Conservation (phyloP, 2,113 vertebrate genomes). For the Machaerirhynchus nigripectus region DNA sequence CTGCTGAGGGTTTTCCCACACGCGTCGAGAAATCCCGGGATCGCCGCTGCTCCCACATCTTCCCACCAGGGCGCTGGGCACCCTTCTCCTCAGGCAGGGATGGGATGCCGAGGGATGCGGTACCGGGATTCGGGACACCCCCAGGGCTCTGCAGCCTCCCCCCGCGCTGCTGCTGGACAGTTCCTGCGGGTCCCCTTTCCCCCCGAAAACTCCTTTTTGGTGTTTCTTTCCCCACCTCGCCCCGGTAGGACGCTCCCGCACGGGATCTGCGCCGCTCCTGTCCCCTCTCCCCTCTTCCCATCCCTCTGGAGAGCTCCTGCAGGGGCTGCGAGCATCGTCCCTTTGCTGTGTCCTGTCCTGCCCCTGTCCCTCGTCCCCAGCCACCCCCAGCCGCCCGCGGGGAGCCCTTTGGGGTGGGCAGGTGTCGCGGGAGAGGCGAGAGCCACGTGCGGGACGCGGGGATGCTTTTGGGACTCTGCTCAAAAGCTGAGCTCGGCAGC, state of each 20-base stretch:
- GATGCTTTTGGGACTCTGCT: fast-evolving
- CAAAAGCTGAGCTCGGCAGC: not conserved
- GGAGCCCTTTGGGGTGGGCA: not conserved
- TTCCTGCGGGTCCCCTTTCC: not conserved
- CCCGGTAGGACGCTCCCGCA: fast-evolving
- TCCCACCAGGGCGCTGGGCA: not conserved
- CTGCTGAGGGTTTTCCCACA: not conserved
- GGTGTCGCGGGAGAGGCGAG: fast-evolving
- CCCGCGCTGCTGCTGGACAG: not conserved
- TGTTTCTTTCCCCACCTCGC: fast-evolving
- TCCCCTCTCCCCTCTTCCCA: not conserved
- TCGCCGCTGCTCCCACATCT: not conserved
- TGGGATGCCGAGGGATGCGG: not conserved
- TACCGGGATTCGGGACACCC: fast-evolving
- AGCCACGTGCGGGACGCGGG: fast-evolving
- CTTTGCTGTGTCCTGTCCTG: not conserved
- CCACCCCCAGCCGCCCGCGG: fast-evolving
- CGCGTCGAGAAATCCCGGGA: fast-evolving
- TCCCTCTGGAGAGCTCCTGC: fast-evolving
- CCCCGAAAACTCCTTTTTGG: fast-evolving
- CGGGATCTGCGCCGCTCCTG: not conserved
- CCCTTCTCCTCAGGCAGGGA: not conserved
- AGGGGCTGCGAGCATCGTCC: fast-evolving
- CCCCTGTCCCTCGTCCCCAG: fast-evolving
- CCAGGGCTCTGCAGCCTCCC: fast-evolving